Evolutionary conservation across 2,113 vertebrate species (phyloP), one percentile per base, ranked within the genome.

Genomic region (Stigmatopora argus): DNA sequence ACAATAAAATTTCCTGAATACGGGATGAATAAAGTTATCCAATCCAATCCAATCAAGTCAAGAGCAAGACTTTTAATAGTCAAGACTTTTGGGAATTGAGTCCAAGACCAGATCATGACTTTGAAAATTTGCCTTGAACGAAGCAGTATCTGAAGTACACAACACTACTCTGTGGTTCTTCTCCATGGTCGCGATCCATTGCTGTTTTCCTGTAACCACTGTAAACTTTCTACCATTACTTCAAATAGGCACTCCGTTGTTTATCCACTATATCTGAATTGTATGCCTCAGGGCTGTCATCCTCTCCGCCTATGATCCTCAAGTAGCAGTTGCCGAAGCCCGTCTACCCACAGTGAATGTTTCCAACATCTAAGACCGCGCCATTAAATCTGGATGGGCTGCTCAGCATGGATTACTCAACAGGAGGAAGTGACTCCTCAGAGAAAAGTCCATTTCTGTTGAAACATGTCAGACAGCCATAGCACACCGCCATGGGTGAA

Each of bases 311-410:
- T 0, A 58, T 64, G 8, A n/a, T 7, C 17, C 14, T 57, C 21
- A 53, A 14, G 12, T n/a, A 38, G 64, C 0, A 1, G 64, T 66
- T 75, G 61, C 53, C 61, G 70, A 73, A 75, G 17, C 45, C 67
- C 14, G 21, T 45, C 48, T 64, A 41, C n/a, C 52, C 10, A 17
- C 5, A 9, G 17, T 19, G 8, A 51, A 18, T 23, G 11, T 19
- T 8, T 4, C 49, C 5, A 21, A 8, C 23, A 13, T 70, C 44
- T 31, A 48, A 60, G 64, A 66, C 34, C 3, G 13, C 19, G 6
- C 62, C 18, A 35, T 14, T 65, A 62, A 69, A 47, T 68, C 61
- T 19, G 26, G 51, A 45, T 35, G 47, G 15, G 3, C 41, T 21
- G 5, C 38, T 1, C 57, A 48, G 6, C 3, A 11, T 14, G 55